Percentiles rank a stretch among this genome's conserved stretches.
These are phyloP conservation scores for Nasonia giraulti DNA, from an alignment of 1,140 invertebrate genomes.

Conservation along the genomic window DNA sequence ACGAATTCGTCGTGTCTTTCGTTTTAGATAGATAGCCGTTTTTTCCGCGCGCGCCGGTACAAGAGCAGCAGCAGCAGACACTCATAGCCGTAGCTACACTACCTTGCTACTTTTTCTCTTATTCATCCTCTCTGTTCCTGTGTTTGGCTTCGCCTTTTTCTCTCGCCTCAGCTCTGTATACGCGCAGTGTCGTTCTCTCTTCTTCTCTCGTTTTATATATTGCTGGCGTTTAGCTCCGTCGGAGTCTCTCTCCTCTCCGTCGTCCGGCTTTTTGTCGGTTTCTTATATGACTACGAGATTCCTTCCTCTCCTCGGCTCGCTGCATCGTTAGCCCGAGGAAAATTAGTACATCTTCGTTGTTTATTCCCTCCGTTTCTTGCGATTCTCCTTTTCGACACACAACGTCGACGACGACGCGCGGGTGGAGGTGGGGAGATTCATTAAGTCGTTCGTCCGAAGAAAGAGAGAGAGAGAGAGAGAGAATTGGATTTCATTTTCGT, in stretches of 20 bases:
- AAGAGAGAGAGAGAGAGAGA: neutral
- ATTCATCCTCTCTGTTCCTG: constrained; percentile 20
- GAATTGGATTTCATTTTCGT: constrained; percentile 28
- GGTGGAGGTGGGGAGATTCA: constrained; percentile 1
- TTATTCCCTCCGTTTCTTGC: constrained; percentile 14
- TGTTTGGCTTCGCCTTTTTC: constrained; percentile 11
- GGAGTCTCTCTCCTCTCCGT: neutral
- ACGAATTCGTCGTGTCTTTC: neutral
- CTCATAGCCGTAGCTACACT: neutral
- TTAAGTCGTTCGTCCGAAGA: constrained; percentile 23
- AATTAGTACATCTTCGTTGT: constrained; percentile 47
- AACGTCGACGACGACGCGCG: neutral
- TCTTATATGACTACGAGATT: constrained; percentile 35
- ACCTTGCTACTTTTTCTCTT: neutral
- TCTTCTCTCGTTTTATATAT: neutral
- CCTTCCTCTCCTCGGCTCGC: neutral
- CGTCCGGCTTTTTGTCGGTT: constrained; percentile 24
- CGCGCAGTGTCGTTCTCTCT: neutral
- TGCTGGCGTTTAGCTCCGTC: neutral
- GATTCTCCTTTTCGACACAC: neutral
- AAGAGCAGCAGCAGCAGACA: neutral
- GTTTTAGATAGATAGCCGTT: neutral
- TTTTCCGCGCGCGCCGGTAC: neutral
- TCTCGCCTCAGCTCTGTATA: neutral
- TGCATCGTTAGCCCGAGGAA: constrained; percentile 30